Conservation (phyloP, 2,888 invertebrate species). For the Apodemia arnacis region DNA sequence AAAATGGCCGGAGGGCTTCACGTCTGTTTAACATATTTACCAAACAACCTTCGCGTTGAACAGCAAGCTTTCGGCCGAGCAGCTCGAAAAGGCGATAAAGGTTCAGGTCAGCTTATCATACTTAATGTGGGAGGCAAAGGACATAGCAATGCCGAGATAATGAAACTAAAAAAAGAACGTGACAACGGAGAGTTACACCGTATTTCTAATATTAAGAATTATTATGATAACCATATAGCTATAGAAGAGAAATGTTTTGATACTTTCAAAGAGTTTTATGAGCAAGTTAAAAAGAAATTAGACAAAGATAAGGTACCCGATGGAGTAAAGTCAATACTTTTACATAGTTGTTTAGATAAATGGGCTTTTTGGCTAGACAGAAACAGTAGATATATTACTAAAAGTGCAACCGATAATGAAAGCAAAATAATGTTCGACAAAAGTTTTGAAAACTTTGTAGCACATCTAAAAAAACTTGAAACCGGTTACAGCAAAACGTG, state of each 20-base stretch:
- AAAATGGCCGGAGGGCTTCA: constrained; percentile 26
- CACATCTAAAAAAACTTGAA: constrained; percentile 3
- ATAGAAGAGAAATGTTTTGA: constrained; percentile 34
- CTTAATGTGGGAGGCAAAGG: constrained; percentile 7
- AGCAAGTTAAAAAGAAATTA: constrained; percentile 26
- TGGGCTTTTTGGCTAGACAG: constrained; percentile 37
- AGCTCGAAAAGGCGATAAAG: constrained; percentile 32
- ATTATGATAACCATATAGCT: constrained; percentile 27
- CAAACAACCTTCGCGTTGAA: constrained; percentile 30
- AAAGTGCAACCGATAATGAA: neutral
- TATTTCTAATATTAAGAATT: constrained; percentile 19
- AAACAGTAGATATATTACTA: neutral
- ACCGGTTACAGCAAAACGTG: neutral
- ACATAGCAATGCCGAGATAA: constrained; percentile 20
- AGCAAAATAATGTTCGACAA: constrained; percentile 10
- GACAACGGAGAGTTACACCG: constrained; percentile 24
- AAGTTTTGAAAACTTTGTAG: constrained; percentile 6
- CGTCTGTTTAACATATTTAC: constrained; percentile 31
- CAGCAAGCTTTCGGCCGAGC: constrained; percentile 35
- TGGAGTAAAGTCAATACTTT: constrained; percentile 20
- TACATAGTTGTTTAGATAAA: constrained; percentile 40
- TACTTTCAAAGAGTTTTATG: constrained; percentile 13
- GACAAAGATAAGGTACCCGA: constrained; percentile 7
- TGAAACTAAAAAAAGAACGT: constrained; percentile 34
- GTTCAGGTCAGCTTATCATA: constrained; percentile 29